A percentile compares a stretch with the other conserved stretches of the same genome.
Evolutionary conservation across 1,140 invertebrate species (phyloP).

Genomic region (Pseudoatta argentina): DNA sequence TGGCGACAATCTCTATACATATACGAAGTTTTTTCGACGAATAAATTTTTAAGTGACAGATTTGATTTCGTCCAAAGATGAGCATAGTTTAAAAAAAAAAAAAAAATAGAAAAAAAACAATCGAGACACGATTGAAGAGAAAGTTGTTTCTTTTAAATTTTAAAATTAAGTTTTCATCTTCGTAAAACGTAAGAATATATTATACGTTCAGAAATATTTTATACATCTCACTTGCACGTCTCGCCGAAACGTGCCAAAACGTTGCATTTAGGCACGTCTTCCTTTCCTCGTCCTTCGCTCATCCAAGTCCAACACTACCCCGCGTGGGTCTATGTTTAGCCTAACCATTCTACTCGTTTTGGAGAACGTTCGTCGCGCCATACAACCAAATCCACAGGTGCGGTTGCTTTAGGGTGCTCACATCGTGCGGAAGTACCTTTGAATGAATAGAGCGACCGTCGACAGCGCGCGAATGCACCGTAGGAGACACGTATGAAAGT

Average conservation of each 20-base stretch:
- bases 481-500: slow-evolving; percentile 44
- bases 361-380: slow-evolving; percentile 24
- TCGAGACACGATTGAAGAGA: not conserved
- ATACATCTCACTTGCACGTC: not conserved
- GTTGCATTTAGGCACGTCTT: not conserved
- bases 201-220: not conserved
- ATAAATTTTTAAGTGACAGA: slow-evolving; percentile 23
- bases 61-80: not conserved
- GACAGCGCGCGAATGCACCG: slow-evolving; percentile 48
- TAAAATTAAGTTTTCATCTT: not conserved
- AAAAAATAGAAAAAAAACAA: not conserved
- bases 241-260: not conserved
- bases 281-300: not conserved
- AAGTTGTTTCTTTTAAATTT: not conserved
- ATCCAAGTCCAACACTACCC: not conserved
- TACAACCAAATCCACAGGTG: slow-evolving; percentile 73
- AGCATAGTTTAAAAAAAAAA: not conserved
- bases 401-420: slow-evolving; percentile 70
- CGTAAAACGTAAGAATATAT: not conserved
- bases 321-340: slow-evolving; percentile 37
- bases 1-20: not conserved
- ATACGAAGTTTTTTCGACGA: not conserved
- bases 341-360: slow-evolving; percentile 37
- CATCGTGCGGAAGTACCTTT: slow-evolving; percentile 70
- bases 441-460: slow-evolving; percentile 58